These are phyloP conservation scores for Prionailurus bengalensis DNA, from an alignment of 2,113 vertebrate species.

Conservation along the genomic window DNA sequence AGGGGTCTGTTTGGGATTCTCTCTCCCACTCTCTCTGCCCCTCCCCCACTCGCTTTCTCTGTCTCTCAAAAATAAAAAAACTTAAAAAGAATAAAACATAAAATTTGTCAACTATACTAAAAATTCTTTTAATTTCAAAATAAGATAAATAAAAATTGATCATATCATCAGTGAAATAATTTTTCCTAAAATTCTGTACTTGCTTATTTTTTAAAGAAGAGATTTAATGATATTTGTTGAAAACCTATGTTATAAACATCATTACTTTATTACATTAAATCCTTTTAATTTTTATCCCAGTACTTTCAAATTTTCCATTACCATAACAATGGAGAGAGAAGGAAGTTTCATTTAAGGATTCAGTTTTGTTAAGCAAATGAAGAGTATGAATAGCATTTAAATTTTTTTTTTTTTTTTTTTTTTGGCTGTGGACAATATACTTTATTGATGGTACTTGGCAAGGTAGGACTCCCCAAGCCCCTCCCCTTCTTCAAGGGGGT, in stretches of 20 bases:
- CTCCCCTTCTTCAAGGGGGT: neutral
- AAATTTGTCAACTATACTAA: neutral
- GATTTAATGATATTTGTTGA: slow-evolving; percentile 34
- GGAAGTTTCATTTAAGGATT: neutral
- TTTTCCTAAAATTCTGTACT: slow-evolving; percentile 37
- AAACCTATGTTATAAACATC: neutral
- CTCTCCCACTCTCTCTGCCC: no score
- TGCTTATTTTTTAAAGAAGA: slow-evolving; percentile 39
- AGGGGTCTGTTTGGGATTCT: no score
- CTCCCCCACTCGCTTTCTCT: no score
- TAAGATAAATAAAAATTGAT: neutral
- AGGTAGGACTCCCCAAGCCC: neutral
- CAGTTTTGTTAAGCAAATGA: neutral
- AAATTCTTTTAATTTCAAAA: neutral
- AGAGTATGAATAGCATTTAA: neutral
- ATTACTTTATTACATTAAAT: neutral
- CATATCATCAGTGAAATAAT: neutral
- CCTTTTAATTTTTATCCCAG: neutral
- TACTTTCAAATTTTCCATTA: neutral
- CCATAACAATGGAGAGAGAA: neutral
- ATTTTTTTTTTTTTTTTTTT: neutral
- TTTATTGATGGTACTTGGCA: neutral
- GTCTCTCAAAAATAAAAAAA: no score
- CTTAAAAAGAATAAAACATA: no score
- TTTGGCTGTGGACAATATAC: neutral